These are phyloP conservation scores for Drosophila azteca DNA, from an alignment of 1,140 invertebrate genomes.

Conservation along the genomic window DNA sequence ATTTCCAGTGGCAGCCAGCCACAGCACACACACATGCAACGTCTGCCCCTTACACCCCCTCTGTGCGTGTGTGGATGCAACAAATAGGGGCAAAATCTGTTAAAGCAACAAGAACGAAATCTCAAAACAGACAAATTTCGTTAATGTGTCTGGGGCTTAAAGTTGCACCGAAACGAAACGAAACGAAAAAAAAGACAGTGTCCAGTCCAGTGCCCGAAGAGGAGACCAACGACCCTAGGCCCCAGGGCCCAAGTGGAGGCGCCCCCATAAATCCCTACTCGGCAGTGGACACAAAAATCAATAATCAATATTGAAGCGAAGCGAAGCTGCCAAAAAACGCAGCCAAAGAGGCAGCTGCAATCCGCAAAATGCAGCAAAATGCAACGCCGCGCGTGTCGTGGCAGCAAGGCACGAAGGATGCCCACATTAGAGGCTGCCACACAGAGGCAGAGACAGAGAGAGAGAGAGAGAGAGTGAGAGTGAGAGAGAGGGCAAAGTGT, in stretches of 20 bases:
- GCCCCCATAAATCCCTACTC: conserved; percentile 5
- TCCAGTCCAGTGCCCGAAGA: conserved; percentile 23
- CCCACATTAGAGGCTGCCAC: conserved; percentile 32
- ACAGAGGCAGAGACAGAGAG: conserved; percentile 11
- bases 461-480: conserved; percentile 16
- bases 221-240: background rate
- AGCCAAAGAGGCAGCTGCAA: conserved; percentile 63
- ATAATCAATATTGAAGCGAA: conserved; percentile 73
- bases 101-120: conserved; percentile 40
- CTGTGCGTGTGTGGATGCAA: no score
- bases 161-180: conserved; percentile 16
- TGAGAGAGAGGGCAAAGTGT: conserved; percentile 11
- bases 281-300: conserved; percentile 55
- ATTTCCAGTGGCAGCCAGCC: no score
- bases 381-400: conserved; percentile 35
- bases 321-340: conserved; percentile 60
- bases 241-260: background rate
- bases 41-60: background rate
- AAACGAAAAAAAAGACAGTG: conserved; percentile 24
- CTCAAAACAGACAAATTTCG: conserved; percentile 32
- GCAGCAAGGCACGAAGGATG: conserved; percentile 37
- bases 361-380: conserved; percentile 67
- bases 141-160: conserved; percentile 52
- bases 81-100: conserved; percentile 21
- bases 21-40: conserved; percentile 7